These are phyloP conservation scores for Drosophila flavopinicola DNA, from an alignment of 2,888 invertebrate genomes.

Conservation along the genomic window DNA sequence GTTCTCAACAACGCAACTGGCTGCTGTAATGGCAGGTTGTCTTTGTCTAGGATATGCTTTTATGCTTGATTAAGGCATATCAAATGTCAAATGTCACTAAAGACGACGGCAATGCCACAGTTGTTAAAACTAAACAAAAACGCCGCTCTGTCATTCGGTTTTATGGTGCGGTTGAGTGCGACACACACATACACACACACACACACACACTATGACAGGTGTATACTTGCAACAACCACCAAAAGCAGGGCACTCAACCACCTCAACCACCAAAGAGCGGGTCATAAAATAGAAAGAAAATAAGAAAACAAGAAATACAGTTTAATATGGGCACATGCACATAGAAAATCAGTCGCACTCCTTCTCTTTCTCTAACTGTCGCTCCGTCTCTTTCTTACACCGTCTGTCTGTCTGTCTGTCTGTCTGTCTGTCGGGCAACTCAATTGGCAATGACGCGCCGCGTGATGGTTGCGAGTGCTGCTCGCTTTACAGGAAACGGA, in stretches of 20 bases:
- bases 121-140: conserved; percentile 69
- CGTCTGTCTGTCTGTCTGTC: background rate
- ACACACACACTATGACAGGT: conserved; percentile 30
- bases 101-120: conserved; percentile 61
- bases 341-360: conserved; percentile 19
- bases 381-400: background rate
- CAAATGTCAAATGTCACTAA: conserved; percentile 76
- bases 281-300: conserved; percentile 44
- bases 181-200: conserved; percentile 11
- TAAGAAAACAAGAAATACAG: conserved; percentile 36
- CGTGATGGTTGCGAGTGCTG: conserved; percentile 48
- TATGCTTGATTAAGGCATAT: conserved; percentile 79
- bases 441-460: conserved; percentile 69
- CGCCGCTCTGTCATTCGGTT: conserved; percentile 28
- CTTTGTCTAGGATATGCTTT: conserved; percentile 63
- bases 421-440: conserved; percentile 40
- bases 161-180: conserved; percentile 63
- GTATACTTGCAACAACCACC: conserved; percentile 30
- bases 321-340: conserved; percentile 47
- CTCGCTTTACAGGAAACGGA: conserved; percentile 68
- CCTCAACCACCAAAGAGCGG: conserved; percentile 6
- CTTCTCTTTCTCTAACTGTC: background rate
- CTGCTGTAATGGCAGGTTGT: conserved; percentile 10
- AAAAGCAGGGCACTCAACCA: conserved; percentile 7
- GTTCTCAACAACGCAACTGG: too few relatives aligned